Conservation (phyloP, 2,797 vertebrate species). For the Pseudochirops cupreus region DNA sequence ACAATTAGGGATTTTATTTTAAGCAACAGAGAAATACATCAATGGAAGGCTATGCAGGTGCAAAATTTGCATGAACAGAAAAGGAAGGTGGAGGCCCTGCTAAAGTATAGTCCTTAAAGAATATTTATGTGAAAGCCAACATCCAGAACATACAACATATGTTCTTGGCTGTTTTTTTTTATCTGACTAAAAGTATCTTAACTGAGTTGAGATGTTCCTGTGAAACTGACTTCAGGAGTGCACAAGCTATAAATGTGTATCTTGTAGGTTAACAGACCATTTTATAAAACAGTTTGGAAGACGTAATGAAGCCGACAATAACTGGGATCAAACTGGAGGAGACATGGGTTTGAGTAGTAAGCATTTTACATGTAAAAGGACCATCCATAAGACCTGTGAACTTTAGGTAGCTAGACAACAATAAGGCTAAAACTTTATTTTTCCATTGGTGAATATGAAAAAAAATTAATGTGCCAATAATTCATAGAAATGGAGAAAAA, state of each 20-base stretch:
- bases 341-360: background rate
- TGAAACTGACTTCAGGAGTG: background rate
- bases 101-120: background rate
- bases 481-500: background rate
- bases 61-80: background rate
- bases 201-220: accelerated
- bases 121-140: background rate
- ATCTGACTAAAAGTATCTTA: too few species aligned
- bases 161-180: background rate
- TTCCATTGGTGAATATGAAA: background rate
- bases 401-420: constrained; percentile 9
- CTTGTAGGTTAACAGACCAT: background rate
- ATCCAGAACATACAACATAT: background rate
- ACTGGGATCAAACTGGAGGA: background rate
- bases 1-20: constrained; percentile 26
- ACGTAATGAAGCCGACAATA: background rate
- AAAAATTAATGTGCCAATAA: background rate
- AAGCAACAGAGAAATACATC: background rate
- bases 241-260: background rate
- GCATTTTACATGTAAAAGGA: background rate
- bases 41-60: background rate
- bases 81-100: background rate
- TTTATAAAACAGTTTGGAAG: background rate
- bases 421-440: background rate
- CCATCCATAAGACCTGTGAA: constrained; percentile 3